Conservation (phyloP, 2,888 invertebrate genomes). For the Tribolium freemani region DNA sequence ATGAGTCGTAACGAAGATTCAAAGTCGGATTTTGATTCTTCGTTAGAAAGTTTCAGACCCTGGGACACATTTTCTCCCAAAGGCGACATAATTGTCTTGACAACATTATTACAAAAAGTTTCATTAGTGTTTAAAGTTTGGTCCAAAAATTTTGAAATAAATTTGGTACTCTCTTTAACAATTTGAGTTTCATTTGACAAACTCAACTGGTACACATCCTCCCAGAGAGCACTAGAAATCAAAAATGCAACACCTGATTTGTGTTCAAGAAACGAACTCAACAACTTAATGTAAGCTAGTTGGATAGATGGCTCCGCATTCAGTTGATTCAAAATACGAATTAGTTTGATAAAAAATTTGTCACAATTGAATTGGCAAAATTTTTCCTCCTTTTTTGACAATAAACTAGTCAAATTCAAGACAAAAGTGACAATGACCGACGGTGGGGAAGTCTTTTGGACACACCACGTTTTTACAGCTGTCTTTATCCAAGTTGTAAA, state of each 20-base stretch:
- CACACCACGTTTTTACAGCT: neutral
- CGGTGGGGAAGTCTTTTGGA: too few species aligned
- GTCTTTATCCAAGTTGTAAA: neutral
- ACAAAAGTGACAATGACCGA: neutral
- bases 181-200: neutral
- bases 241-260: constrained; percentile 77
- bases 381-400: constrained; percentile 11
- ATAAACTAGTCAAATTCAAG: neutral
- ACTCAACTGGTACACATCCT: constrained; percentile 67
- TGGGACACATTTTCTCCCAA: neutral
- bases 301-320: neutral
- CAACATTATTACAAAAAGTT: neutral
- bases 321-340: neutral
- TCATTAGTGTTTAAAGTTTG: neutral
- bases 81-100: neutral
- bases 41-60: neutral
- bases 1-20: constrained; percentile 66
- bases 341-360: constrained; percentile 18
- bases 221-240: constrained; percentile 75
- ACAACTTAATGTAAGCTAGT: constrained; percentile 71
- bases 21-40: neutral
- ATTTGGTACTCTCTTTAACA: neutral
- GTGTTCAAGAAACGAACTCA: constrained; percentile 74
- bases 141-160: neutral
- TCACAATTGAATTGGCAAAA: neutral